phyloP scores from a whole-genome alignment of 1,140 invertebrate genomes.

The Holcopasites calliopsidis region DNA sequence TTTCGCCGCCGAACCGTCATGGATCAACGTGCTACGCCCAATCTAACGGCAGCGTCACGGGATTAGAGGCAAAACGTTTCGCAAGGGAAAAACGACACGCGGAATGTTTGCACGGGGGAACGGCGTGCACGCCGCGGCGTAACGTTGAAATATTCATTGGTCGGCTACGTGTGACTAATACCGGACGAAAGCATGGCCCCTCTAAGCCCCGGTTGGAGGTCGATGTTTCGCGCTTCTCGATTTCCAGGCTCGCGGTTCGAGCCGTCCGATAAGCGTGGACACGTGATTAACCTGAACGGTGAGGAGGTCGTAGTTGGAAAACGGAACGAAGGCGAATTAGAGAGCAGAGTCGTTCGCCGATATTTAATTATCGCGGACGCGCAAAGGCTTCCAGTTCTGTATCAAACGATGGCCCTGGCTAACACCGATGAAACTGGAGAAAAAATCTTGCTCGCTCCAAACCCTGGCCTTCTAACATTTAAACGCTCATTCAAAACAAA shows the following conservation, averaged over 20 bases:
- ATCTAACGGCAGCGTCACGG: neutral
- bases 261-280: neutral
- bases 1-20: neutral
- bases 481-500: conserved; percentile 17
- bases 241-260: conserved; percentile 14
- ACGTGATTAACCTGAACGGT: too few species aligned
- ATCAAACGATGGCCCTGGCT: neutral
- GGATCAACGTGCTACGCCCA: neutral
- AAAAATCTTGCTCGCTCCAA: neutral
- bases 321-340: too few species aligned
- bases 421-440: neutral
- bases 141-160: conserved; percentile 48
- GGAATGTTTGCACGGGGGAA: conserved; percentile 20
- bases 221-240: conserved; percentile 27
- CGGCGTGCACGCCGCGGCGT: neutral
- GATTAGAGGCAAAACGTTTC: conserved; percentile 16
- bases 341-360: too few species aligned
- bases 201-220: too few species aligned
- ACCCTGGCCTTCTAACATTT: neutral
- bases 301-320: too few species aligned
- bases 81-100: neutral
- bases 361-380: neutral
- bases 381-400: neutral
- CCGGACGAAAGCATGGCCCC: conserved; percentile 20
- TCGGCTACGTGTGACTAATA: conserved; percentile 38